Base-by-base conservation (phyloP, 2,888 invertebrate species). In the Drosophila maculinotata region DNA sequence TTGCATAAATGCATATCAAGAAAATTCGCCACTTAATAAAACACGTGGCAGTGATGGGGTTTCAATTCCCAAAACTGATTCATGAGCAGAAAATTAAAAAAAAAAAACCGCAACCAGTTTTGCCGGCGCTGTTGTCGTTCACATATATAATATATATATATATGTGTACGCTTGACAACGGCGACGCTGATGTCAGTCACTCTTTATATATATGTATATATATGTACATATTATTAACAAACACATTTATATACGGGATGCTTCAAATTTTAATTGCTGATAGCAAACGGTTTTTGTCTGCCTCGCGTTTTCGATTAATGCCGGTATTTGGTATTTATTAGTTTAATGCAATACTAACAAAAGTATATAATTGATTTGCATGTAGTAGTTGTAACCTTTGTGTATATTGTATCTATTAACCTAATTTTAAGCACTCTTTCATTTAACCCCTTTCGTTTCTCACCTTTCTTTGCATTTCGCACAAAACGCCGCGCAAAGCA, bases 31-130 rank as follows among this genome's bases (percentile, higher is more conserved):
- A 39, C 31, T 26, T 42, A 17, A 30, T 31, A 42, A n/a, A 45
- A 36, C 49, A 71, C 64, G 49, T 69, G 57, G 71, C 66, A 52
- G 14, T 10, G 20, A n/a, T n/a, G 35, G 10, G 3, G 17, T 5
- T 20, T 35, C 7, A 26, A 42, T 31, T 20, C 25, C 1, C 1
- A 9, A 56, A 73, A 59, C 52, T 75, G 58, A 74, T 64, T 74
- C 75, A 51, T 52, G 35, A 42, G 63, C 63, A 67, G 20, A 53
- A 52, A 65, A 26, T 3, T 20, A 20, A 9, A 33, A 41, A 31
- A 28, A 45, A 31, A 45, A 63, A 58, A 44, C 9, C 33, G 14
- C 30, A 60, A 54, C 35, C 52, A 62, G 69, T 69, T 53, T 69
- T 53, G 26, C 35, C 42, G 52, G 39, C 62, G 20, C 28, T 33